Conservation (phyloP, 2,888 invertebrate species). For the Neoascia interrupta region DNA sequence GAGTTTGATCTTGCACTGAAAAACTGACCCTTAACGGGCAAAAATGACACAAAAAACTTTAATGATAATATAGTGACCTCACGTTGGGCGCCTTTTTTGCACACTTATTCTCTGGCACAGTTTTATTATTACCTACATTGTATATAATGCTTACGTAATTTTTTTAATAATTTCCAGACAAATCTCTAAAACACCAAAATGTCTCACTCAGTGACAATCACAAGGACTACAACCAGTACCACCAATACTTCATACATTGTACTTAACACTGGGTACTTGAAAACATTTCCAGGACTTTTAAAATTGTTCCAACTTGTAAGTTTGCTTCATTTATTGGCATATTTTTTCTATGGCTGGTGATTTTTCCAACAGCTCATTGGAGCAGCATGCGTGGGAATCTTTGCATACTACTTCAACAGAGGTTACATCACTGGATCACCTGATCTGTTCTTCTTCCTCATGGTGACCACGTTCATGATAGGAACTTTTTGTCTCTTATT, state of each 20-base stretch:
- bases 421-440: constrained; percentile 74
- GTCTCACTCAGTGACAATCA: constrained; percentile 94
- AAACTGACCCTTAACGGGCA: too few relatives aligned
- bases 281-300: constrained; percentile 88
- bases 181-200: constrained; percentile 80
- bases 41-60: too few relatives aligned
- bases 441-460: constrained; percentile 86
- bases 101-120: not conserved
- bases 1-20: too few relatives aligned
- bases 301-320: constrained; percentile 90
- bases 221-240: constrained; percentile 90
- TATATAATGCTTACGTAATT: too few relatives aligned
- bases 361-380: constrained; percentile 84
- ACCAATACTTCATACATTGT: constrained; percentile 88
- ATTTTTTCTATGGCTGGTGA: not conserved
- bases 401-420: constrained; percentile 82
- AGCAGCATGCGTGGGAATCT: constrained; percentile 86
- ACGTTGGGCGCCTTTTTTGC: too few relatives aligned
- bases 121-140: constrained; percentile 1
- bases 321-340: constrained; percentile 10
- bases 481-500: constrained; percentile 88
- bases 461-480: constrained; percentile 88
- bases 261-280: constrained; percentile 90
- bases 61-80: too few relatives aligned
- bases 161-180: constrained; percentile 48